Percentiles rank a stretch among this genome's conserved stretches.
These are phyloP conservation scores for Trilocha varians DNA, from an alignment of 2,888 invertebrate species.

Conservation along the genomic window DNA sequence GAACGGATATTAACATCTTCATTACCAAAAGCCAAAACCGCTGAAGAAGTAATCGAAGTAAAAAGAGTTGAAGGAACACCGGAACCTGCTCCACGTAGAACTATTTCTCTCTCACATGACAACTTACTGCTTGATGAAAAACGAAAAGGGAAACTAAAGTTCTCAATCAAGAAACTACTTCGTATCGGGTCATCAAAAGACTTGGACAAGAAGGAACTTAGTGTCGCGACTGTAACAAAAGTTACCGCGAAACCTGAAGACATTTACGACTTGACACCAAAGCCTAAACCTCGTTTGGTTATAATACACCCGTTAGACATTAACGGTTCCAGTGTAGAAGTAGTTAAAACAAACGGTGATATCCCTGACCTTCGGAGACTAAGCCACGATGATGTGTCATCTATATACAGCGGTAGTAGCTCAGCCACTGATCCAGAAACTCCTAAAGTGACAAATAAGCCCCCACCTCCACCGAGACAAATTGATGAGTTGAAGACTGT, in stretches of 20 bases:
- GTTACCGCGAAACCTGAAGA: constrained; percentile 70
- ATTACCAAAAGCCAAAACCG: constrained; percentile 35
- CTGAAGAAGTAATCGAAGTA: constrained; percentile 42
- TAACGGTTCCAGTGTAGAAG: constrained; percentile 86
- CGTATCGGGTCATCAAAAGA: constrained; percentile 85
- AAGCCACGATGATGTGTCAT: constrained; percentile 71
- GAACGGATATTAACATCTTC: constrained; percentile 72
- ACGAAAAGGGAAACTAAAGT: constrained; percentile 80
- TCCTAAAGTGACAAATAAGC: constrained; percentile 69
- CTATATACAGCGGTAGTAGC: constrained; percentile 60
- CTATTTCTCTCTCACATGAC: constrained; percentile 83
- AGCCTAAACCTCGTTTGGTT: constrained; percentile 83
- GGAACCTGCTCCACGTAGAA: constrained; percentile 79
- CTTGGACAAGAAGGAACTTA: constrained; percentile 71
- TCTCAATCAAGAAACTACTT: constrained; percentile 87
- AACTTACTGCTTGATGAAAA: constrained; percentile 76
- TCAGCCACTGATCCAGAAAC: constrained; percentile 49
- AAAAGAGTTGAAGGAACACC: constrained; percentile 56
- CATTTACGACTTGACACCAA: constrained; percentile 69
- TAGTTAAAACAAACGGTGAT: constrained; percentile 75
- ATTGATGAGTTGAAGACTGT: constrained; percentile 65
- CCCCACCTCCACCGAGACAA: constrained; percentile 85
- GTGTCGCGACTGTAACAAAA: constrained; percentile 53
- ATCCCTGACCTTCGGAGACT: constrained; percentile 48
- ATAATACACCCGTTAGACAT: constrained; percentile 92